Conservation (phyloP, 2,113 vertebrate genomes). For the Sylvietta virens region DNA sequence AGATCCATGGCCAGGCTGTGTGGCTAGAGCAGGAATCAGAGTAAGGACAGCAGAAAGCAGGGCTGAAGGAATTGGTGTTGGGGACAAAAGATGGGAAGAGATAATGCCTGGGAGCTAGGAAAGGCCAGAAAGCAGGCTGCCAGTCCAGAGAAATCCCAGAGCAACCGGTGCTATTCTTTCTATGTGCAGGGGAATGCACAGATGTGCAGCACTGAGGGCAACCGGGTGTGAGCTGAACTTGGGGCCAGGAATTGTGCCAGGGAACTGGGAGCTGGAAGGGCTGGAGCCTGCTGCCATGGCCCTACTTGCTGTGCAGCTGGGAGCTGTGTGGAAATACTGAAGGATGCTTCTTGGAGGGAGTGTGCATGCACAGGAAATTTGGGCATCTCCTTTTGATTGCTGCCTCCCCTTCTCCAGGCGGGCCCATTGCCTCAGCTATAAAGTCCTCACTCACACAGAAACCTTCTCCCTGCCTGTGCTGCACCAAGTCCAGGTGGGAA, state of each 20-base stretch:
- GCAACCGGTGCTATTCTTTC: neutral
- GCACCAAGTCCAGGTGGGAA: neutral
- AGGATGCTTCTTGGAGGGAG: neutral
- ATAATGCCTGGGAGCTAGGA: neutral
- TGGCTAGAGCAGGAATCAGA: neutral
- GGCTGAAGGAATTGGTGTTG: neutral
- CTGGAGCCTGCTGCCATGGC: neutral
- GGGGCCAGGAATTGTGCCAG: too few species aligned
- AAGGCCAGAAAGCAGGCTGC: neutral
- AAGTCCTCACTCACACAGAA: neutral
- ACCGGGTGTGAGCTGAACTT: neutral
- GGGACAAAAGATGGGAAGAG: neutral
- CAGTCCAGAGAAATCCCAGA: neutral
- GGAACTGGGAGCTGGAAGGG: neutral
- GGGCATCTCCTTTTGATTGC: neutral
- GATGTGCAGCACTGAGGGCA: neutral
- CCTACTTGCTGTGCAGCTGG: neutral
- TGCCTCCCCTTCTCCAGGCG: neutral
- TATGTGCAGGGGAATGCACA: neutral
- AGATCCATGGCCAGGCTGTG: neutral
- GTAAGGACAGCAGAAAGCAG: neutral
- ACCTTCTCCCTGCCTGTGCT: neutral
- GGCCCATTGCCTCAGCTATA: neutral
- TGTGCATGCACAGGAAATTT: neutral
- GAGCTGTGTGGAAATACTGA: neutral